Evolutionary conservation across 2,113 vertebrate genomes (phyloP), one percentile per base, ranked within the genome.

Genomic region (Pomatorhinus ruficollis): DNA sequence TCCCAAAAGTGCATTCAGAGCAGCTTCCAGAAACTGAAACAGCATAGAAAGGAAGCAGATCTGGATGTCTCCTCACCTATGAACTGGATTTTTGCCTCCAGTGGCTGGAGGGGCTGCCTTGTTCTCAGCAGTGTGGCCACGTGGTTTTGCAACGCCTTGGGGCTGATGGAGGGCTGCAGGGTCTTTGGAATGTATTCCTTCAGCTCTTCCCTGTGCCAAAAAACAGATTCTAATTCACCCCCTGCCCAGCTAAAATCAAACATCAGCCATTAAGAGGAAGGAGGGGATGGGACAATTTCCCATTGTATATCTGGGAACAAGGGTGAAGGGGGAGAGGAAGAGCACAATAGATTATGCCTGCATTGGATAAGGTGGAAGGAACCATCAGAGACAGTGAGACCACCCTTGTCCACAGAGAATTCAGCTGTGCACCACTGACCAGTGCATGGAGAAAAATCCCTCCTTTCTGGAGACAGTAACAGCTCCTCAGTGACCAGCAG

Each of bases 1-100:
- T 54, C 33, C 83, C 65, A 68, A 15, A 52, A 89, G n/a, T 7
- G 5, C 17, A 7, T 54, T 83, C 76, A 74, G 30, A 91, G 39
- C 59, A 59, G 35, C 59, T 84, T 81, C 49, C 52, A 40, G 50
- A n/a, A 54, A 39, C 40, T 47, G 40, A 39, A 64, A 18, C 24
- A 42, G 57, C 31, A 35, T 2, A 54, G 54, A 39, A 2, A 33
- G 60, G 31, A 19, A 59, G 37, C 27, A 89, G 72, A 35, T 47
- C 8, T 54, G 16, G 22, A 14, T 44, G 17, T 56, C 64, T 92
- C 97, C 98, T 95, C 94, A 99, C 99, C 97, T 28, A 99, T 97
- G 70, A 99, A 99, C 57, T 90, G 83, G 50, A 98, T 98, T 98
- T 99, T 99, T 77, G 99, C 99, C 3, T 98, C 98, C 35, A 40